phyloP scores from a whole-genome alignment of 2,888 invertebrate species.

The Hesperia comma region DNA sequence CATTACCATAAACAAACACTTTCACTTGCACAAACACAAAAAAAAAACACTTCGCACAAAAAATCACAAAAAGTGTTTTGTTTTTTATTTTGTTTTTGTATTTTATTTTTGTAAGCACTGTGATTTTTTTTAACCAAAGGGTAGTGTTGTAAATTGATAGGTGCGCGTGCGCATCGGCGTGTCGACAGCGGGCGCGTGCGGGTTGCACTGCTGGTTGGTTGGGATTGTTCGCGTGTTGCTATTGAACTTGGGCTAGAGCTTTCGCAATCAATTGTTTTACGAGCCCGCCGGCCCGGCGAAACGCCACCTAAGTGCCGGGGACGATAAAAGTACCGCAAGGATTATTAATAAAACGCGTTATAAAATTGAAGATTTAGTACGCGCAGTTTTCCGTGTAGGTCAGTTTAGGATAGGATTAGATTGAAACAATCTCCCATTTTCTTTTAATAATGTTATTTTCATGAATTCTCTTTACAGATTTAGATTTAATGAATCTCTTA shows the following conservation, averaged over 20 bases:
- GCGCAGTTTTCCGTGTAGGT: background rate
- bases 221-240: slow-evolving; percentile 52
- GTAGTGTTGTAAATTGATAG: slow-evolving; percentile 22
- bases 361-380: background rate
- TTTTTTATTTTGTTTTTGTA: background rate
- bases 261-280: slow-evolving; percentile 59
- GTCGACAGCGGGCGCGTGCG: slow-evolving; percentile 72
- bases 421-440: background rate
- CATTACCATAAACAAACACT: slow-evolving; percentile 34
- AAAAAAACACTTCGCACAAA: slow-evolving; percentile 20
- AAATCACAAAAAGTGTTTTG: slow-evolving; percentile 20
- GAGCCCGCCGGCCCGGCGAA: slow-evolving; percentile 33
- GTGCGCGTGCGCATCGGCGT: slow-evolving; percentile 54
- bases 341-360: slow-evolving; percentile 38
- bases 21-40: slow-evolving; percentile 27
- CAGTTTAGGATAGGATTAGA: background rate
- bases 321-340: slow-evolving; percentile 47
- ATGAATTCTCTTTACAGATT: too few relatives aligned
- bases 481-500: too few relatives aligned
- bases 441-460: background rate
- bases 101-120: too few relatives aligned
- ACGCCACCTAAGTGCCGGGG: slow-evolving; percentile 37
- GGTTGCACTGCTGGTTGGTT: slow-evolving; percentile 61
- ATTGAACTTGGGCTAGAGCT: slow-evolving; percentile 78
- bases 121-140: background rate